Conservation (phyloP, 2,888 invertebrate species). For the Maniola hyperantus region DNA sequence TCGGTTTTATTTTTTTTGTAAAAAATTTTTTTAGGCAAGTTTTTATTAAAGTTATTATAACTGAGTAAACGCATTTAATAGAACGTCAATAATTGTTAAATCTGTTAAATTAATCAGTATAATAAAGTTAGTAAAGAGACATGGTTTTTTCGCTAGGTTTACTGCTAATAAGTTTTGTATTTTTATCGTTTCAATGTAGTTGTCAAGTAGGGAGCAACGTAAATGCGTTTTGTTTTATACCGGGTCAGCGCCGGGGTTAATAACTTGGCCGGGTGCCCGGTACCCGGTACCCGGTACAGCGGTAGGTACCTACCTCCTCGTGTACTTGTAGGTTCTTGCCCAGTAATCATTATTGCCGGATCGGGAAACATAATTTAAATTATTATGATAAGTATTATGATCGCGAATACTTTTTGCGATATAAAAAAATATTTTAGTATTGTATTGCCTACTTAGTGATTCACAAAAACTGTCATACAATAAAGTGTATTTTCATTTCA, state of each 20-base stretch:
- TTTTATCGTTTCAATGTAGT: neutral
- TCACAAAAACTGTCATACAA: too few relatives aligned
- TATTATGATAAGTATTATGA: neutral
- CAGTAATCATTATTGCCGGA: neutral
- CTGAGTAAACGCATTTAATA: too few relatives aligned
- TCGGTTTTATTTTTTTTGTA: too few relatives aligned
- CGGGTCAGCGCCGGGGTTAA: neutral
- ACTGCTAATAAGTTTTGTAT: neutral
- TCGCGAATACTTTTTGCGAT: neutral
- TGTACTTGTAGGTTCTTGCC: neutral
- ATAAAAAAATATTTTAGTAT: too few relatives aligned
- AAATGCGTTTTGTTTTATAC: conserved; percentile 15
- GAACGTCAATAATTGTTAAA: too few relatives aligned
- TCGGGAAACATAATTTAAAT: neutral
- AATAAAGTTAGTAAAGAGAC: too few relatives aligned
- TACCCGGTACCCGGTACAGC: neutral
- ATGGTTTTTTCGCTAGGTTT: too few relatives aligned
- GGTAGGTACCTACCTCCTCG: neutral
- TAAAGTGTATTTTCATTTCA: too few relatives aligned
- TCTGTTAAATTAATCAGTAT: too few relatives aligned
- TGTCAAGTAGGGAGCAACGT: neutral
- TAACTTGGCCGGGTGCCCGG: neutral
- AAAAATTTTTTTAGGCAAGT: too few relatives aligned
- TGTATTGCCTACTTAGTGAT: too few relatives aligned
- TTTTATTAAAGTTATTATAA: too few relatives aligned